Percentiles rank a stretch among this genome's conserved stretches.
phyloP scores from a whole-genome alignment of 1,140 invertebrate species.

The Triops cancriformis region DNA sequence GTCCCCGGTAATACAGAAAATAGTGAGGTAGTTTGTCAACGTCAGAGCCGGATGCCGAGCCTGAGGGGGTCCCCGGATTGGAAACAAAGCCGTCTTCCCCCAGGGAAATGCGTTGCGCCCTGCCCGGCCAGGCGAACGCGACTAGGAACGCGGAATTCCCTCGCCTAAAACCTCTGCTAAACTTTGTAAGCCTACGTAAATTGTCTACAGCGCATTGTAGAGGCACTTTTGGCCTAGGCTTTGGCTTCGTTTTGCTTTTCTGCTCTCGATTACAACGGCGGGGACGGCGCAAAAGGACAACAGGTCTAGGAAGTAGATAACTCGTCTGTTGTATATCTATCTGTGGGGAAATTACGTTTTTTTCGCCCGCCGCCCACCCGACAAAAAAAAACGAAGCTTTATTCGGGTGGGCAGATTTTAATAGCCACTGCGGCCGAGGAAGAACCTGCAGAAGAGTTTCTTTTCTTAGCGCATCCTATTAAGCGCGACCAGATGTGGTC shows the following conservation, averaged over 20 bases:
- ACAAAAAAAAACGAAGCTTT: not conserved
- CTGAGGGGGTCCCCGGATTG: conserved; percentile 27
- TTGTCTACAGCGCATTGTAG: not conserved
- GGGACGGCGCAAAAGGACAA: not conserved
- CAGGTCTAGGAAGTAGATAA: not conserved
- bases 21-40: conserved; percentile 30
- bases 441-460: not conserved
- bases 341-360: not conserved
- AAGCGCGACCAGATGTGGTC: conserved; percentile 12
- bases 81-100: conserved; percentile 29
- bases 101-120: conserved; percentile 18
- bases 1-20: conserved; percentile 19
- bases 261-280: not conserved
- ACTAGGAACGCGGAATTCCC: conserved; percentile 11
- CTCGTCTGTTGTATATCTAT: not conserved
- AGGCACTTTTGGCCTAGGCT: not conserved
- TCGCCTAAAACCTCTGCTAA: not conserved
- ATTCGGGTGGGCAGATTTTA: not conserved
- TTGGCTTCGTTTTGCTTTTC: not conserved
- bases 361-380: not conserved
- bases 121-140: conserved; percentile 19
- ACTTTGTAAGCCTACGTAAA: conserved; percentile 7
- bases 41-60: conserved; percentile 28
- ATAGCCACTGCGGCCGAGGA: not conserved
- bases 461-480: conserved; percentile 10